Evolutionary conservation across 2,113 vertebrate species (phyloP).

Genomic region (Pterocles gutturalis): DNA sequence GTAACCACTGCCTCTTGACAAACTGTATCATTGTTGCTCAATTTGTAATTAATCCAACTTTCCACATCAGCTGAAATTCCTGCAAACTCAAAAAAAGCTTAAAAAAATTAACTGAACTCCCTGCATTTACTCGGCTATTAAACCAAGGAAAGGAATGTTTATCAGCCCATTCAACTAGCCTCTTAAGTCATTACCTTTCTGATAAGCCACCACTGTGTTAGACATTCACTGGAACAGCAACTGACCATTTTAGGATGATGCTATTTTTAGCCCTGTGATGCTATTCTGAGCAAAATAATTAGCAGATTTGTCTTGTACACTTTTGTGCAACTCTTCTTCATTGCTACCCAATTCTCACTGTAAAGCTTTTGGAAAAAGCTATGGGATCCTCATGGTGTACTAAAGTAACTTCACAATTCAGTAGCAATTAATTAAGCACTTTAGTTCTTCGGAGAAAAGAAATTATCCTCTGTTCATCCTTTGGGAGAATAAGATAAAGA

Average conservation of each 20-base stretch:
- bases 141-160: not conserved
- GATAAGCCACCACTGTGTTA: not conserved
- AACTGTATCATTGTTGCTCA: fast-evolving
- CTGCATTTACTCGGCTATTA: not conserved
- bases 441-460: not conserved
- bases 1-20: not conserved
- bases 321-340: not conserved
- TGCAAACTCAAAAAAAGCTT: not conserved
- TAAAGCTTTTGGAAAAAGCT: not conserved
- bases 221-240: not conserved
- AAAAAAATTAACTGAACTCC: not conserved
- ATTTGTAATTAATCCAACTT: not conserved
- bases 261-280: not conserved
- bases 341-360: not conserved
- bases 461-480: not conserved
- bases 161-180: not conserved
- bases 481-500: not conserved
- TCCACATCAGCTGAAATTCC: not conserved
- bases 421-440: conserved; percentile 11
- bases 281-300: not conserved
- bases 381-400: not conserved
- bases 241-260: not conserved
- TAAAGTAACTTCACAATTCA: not conserved
- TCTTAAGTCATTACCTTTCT: not conserved
- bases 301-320: not conserved